Conservation (phyloP, 1,140 invertebrate species). For the Euura lappo region DNA sequence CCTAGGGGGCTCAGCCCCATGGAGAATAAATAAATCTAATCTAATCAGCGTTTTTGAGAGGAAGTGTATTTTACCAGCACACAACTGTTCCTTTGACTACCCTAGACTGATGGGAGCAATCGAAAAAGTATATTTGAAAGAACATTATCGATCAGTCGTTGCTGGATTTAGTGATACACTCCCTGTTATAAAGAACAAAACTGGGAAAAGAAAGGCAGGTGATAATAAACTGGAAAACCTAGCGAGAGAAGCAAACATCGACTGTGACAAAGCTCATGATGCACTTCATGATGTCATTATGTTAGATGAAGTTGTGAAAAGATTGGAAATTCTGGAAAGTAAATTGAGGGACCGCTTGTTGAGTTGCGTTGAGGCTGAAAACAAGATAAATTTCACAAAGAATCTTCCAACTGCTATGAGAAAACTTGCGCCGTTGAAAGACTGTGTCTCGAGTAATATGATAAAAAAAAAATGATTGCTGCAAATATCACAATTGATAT, state of each 20-base stretch:
- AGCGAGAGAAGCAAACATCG: constrained; percentile 11
- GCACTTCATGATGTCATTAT: constrained; percentile 19
- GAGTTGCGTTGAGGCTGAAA: constrained; percentile 12
- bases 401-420: constrained; percentile 15
- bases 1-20: no score
- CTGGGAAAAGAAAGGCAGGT: background rate
- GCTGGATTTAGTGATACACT: constrained; percentile 17
- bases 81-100: constrained; percentile 28
- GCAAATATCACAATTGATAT: constrained; percentile 17
- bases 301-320: constrained; percentile 18
- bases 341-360: constrained; percentile 8
- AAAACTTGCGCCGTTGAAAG: constrained; percentile 11
- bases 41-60: constrained; percentile 11
- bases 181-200: constrained; percentile 10
- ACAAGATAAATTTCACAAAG: constrained; percentile 15
- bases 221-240: constrained; percentile 22
- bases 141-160: constrained; percentile 18
- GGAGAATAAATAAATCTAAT: no score
- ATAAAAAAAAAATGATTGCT: constrained; percentile 20
- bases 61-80: constrained; percentile 24
- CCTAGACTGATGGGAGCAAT: constrained; percentile 19
- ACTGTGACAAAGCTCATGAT: constrained; percentile 20
- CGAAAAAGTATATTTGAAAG: constrained; percentile 20
- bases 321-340: constrained; percentile 9
- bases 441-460: constrained; percentile 15